These are phyloP conservation scores for Megalopta genalis DNA, from an alignment of 1,140 invertebrate species.

Conservation along the genomic window DNA sequence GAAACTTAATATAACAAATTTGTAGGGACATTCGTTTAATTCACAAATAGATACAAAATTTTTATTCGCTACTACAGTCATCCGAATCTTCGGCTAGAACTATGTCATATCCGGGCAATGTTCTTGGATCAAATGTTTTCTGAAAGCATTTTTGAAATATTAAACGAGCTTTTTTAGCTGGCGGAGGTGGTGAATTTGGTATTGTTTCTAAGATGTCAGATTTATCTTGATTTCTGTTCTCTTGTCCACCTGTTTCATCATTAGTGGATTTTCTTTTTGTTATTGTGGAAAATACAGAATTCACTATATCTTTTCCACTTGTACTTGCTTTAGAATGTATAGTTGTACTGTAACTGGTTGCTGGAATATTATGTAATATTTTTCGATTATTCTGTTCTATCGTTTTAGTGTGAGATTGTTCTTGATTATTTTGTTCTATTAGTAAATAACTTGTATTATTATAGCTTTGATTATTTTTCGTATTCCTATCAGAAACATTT, in stretches of 20 bases:
- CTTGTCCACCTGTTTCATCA: background rate
- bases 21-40: background rate
- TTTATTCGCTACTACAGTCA: conserved; percentile 63
- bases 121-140: conserved; percentile 82
- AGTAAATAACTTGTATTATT: background rate
- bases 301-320: conserved; percentile 12
- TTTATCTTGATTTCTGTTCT: conserved; percentile 41
- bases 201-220: conserved; percentile 67
- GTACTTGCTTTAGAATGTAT: background rate
- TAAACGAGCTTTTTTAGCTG: conserved; percentile 75
- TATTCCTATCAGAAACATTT: background rate
- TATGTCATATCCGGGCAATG: conserved; percentile 77
- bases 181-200: conserved; percentile 78
- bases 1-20: background rate
- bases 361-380: background rate
- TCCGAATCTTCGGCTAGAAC: conserved; percentile 84
- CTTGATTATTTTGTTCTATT: background rate
- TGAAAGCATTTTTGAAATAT: conserved; percentile 85
- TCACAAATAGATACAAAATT: background rate
- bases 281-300: conserved; percentile 48
- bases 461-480: background rate
- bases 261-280: conserved; percentile 59
- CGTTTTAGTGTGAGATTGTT: background rate
- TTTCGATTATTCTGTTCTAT: conserved; percentile 1
- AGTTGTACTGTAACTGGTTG: background rate